Base-by-base conservation (phyloP, 2,113 vertebrate species). In the Turdus rufiventris region DNA sequence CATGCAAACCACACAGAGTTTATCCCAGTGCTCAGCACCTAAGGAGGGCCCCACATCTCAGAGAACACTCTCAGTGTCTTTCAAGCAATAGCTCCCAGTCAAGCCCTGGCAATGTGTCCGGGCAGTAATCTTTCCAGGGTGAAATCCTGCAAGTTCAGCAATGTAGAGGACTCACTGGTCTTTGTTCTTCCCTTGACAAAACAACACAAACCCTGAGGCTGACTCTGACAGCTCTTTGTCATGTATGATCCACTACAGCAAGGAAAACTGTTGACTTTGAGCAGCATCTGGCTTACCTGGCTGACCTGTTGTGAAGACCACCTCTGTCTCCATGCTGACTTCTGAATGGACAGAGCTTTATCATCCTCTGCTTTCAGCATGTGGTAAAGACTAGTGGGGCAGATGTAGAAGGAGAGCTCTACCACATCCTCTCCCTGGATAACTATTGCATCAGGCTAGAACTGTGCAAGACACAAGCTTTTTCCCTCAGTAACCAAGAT, bases 401-500 rank as follows among this genome's bases (percentile, higher is more conserved):
- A 91, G 43, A 70, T 13, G 28, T 5, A 33, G 74, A 67, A 80
- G 42, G 56, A 77, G 54, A 83, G 72, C 24, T 80, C 50, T 68
- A 71, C 38, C 57, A 63, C 77, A 63, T 71, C 54, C 56, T 70
- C 17, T 65, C 72, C 53, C 12, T 28, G 26, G 70, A 79, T 77
- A 74, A 85, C 75, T 74, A 71, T 83, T 86, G 85, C 53, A 91
- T 80, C 78, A 93, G 71, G 65, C 67, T 88, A 85, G 78, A 85
- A 70, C 45, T 80, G 74, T 24, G 33, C 67, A 85, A 96, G 53
- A 54, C 34, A 48, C 29, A 48, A 80, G 79, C 42, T 80, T 74
- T 88, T 74, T 45, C 53, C 72, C 79, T 90, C 72, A 88, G 76
- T 75, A 84, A 81, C 85, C 88, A 96, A 91, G 88, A 95, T 96